Percentiles rank a stretch among this genome's conserved stretches.
Conservation (phyloP, 2,888 invertebrate species). For the Cephus sareptanus region DNA sequence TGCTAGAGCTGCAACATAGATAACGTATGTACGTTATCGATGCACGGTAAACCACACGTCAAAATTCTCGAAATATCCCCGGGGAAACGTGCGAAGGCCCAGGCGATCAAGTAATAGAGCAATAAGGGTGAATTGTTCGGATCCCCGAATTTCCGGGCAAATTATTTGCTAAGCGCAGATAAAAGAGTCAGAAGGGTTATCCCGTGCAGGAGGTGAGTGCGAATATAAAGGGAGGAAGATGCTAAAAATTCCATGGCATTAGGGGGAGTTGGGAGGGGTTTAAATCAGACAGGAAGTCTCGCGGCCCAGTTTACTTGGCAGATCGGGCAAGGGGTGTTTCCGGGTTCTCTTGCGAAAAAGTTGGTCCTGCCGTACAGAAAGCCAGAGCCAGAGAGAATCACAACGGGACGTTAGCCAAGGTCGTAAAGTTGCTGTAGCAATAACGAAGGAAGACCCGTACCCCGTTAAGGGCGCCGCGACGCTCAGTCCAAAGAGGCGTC, state of each 20-base stretch:
- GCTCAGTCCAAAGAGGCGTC: neutral
- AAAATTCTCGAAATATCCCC: neutral
- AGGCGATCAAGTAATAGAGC: neutral
- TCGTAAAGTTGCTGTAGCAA: slow-evolving; percentile 18
- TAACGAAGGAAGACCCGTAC: neutral
- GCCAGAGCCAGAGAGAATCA: slow-evolving; percentile 9
- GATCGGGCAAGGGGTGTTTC: neutral
- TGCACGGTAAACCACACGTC: neutral
- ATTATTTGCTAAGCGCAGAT: neutral
- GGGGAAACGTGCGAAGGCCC: neutral
- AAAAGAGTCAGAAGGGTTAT: neutral
- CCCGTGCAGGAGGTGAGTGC: neutral
- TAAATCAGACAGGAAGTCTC: neutral
- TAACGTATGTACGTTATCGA: neutral
- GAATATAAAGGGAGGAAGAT: neutral
- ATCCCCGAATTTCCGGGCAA: neutral
- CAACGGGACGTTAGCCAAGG: slow-evolving; percentile 27
- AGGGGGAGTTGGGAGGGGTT: neutral
- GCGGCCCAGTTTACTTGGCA: neutral
- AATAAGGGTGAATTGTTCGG: neutral
- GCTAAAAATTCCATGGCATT: neutral
- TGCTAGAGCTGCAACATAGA: neutral
- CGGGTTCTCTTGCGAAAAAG: neutral
- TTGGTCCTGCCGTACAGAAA: slow-evolving; percentile 1
- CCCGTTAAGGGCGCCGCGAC: neutral